Conservation (phyloP, 1,140 invertebrate genomes). For the Heliconius congener region DNA sequence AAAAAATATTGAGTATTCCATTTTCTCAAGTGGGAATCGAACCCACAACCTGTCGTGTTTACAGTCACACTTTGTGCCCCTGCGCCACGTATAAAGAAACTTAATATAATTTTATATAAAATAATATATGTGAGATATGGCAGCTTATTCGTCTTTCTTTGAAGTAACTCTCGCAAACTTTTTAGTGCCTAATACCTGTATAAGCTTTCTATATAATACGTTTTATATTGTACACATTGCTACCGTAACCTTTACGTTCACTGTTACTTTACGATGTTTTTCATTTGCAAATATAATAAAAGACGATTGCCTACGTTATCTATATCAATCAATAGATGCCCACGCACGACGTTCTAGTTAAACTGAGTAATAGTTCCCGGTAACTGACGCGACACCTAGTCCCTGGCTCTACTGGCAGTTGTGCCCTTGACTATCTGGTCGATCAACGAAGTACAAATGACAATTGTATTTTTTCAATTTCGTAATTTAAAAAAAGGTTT, state of each 20-base stretch:
- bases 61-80: too few relatives aligned
- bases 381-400: conserved; percentile 22
- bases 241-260: not conserved
- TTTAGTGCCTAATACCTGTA: too few relatives aligned
- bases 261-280: not conserved
- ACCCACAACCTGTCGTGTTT: too few relatives aligned
- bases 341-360: conserved; percentile 18
- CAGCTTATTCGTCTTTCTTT: too few relatives aligned
- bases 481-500: conserved; percentile 8
- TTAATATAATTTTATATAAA: too few relatives aligned
- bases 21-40: too few relatives aligned
- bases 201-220: not conserved
- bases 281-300: not conserved
- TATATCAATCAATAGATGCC: conserved; percentile 14
- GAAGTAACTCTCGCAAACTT: too few relatives aligned
- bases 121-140: too few relatives aligned
- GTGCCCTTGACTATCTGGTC: conserved; percentile 28
- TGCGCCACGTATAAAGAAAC: too few relatives aligned
- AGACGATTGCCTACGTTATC: not conserved
- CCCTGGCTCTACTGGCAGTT: conserved; percentile 15
- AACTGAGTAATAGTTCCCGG: conserved; percentile 18
- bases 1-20: too few relatives aligned
- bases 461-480: conserved; percentile 16
- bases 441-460: conserved; percentile 9
- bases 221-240: not conserved